Percentiles rank a stretch among this genome's conserved stretches.
Evolutionary conservation across 2,888 invertebrate genomes (phyloP).

Genomic region (Stegophylla sp.): DNA sequence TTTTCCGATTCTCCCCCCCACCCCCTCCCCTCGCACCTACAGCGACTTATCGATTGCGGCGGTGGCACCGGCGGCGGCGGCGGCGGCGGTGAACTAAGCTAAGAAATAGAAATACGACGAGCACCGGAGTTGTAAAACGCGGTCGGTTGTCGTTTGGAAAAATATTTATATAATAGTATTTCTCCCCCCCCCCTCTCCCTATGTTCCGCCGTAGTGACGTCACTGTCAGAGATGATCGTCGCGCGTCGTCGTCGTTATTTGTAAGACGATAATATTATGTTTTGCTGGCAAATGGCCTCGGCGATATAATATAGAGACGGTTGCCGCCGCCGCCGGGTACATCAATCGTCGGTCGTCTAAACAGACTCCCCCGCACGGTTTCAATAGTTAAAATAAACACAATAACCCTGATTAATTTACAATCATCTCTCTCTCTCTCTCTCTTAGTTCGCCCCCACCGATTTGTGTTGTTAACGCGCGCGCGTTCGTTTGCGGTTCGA

Average conservation of each 20-base stretch:
- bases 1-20: not conserved
- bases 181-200: not conserved
- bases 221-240: slow-evolving; percentile 35
- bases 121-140: too few species aligned
- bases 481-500: not conserved
- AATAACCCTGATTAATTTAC: slow-evolving; percentile 35
- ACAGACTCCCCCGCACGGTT: slow-evolving; percentile 32
- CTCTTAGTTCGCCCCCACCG: too few species aligned
- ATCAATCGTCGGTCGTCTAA: slow-evolving; percentile 46
- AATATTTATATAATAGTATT: slow-evolving; percentile 31
- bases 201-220: too few species aligned
- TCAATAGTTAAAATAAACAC: slow-evolving; percentile 41
- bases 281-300: slow-evolving; percentile 31
- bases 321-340: too few species aligned
- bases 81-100: slow-evolving; percentile 1
- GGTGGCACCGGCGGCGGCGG: too few species aligned
- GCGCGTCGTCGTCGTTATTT: too few species aligned
- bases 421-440: not conserved
- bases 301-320: too few species aligned
- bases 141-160: slow-evolving; percentile 19
- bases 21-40: not conserved
- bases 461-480: not conserved
- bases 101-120: slow-evolving; percentile 13
- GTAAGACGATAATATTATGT: slow-evolving; percentile 49
- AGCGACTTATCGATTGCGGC: slow-evolving; percentile 31